phyloP scores from a whole-genome alignment of 2,797 vertebrate species.

The Molossus alvarezi region DNA sequence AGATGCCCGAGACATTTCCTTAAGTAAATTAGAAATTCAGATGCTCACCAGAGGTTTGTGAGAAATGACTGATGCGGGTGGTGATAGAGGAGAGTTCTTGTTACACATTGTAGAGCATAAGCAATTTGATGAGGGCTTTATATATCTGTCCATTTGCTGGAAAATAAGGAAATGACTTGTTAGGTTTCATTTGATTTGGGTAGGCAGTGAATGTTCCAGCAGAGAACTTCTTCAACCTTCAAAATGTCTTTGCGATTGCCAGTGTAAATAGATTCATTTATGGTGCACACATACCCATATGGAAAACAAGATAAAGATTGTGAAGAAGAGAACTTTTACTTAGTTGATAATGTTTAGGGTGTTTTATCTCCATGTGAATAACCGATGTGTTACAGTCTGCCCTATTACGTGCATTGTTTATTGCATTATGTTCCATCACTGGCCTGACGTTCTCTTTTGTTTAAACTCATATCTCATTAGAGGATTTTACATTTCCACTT shows the following conservation, averaged over 20 bases:
- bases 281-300: too few species aligned
- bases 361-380: background rate
- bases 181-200: slow-evolving; percentile 29
- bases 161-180: background rate
- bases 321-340: background rate
- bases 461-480: slow-evolving; percentile 32
- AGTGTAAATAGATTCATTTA: background rate
- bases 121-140: background rate
- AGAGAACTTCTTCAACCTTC: background rate
- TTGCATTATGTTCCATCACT: background rate
- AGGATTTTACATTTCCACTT: slow-evolving; percentile 29
- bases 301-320: slow-evolving; percentile 28
- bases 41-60: background rate
- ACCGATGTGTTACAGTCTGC: background rate
- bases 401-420: background rate
- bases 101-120: background rate
- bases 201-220: background rate
- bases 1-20: background rate
- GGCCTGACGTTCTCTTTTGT: background rate
- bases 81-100: background rate
- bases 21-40: slow-evolving; percentile 40
- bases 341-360: background rate
- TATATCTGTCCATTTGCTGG: background rate
- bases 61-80: background rate
- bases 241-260: background rate